Conservation (phyloP, 1,140 invertebrate species). For the Heliconius eleuchia region DNA sequence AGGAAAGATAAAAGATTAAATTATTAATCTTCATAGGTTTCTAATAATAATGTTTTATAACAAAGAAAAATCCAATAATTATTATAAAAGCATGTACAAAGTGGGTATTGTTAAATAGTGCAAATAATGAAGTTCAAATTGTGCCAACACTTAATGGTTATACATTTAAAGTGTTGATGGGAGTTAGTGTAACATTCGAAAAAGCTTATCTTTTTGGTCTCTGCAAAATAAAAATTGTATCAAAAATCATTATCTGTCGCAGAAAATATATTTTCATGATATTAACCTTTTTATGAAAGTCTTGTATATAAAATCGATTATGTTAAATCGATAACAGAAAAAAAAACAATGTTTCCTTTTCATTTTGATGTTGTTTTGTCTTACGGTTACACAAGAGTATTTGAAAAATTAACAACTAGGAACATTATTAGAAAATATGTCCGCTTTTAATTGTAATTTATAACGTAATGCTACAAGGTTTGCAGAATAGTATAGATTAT, state of each 20-base stretch:
- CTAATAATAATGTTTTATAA: background rate
- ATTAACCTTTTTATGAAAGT: too few species aligned
- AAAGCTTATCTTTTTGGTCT: background rate
- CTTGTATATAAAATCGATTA: background rate
- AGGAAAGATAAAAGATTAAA: background rate
- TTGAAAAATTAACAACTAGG: background rate
- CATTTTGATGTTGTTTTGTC: background rate
- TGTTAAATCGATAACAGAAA: background rate
- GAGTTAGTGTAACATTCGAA: constrained; percentile 7
- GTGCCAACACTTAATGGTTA: constrained; percentile 18
- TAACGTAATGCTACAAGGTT: constrained; percentile 24
- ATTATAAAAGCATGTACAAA: constrained; percentile 18
- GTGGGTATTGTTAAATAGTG: constrained; percentile 18
- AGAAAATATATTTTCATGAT: background rate
- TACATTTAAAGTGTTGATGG: constrained; percentile 5
- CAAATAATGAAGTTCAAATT: constrained; percentile 30
- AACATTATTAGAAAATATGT: constrained; percentile 6
- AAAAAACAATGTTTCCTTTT: background rate
- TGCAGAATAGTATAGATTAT: constrained; percentile 54
- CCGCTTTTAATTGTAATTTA: constrained; percentile 20
- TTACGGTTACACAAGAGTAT: background rate
- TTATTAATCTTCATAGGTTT: background rate
- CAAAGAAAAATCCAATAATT: background rate
- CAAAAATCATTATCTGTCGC: background rate
- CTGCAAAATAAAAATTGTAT: background rate